Evolutionary conservation across 2,797 vertebrate genomes (phyloP).

Genomic region (Sebastes iracundus): DNA sequence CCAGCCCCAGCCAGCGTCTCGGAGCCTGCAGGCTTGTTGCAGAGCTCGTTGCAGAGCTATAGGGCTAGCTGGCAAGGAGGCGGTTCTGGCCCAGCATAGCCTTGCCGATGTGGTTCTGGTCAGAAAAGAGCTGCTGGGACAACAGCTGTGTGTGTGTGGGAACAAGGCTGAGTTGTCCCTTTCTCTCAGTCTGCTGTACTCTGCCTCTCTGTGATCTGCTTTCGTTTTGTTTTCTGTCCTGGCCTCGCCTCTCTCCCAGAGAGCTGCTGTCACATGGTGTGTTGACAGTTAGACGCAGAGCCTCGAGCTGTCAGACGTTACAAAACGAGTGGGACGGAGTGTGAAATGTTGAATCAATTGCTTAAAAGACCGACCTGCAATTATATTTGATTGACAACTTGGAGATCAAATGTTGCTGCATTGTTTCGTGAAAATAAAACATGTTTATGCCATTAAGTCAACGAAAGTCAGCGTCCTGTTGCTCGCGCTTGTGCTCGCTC

Average conservation of each 20-base stretch:
- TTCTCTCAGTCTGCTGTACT: slow-evolving; percentile 15
- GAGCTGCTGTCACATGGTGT: background rate
- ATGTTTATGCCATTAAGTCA: background rate
- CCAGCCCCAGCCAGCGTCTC: background rate
- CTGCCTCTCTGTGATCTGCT: slow-evolving; percentile 21
- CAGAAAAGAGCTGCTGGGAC: slow-evolving; percentile 28
- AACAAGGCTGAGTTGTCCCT: slow-evolving; percentile 56
- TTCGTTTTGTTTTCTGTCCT: slow-evolving; percentile 12
- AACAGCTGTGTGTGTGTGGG: slow-evolving; percentile 34
- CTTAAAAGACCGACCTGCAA: background rate
- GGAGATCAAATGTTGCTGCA: background rate
- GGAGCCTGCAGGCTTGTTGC: background rate
- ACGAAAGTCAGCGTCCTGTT: too few relatives aligned
- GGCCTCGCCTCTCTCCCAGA: background rate
- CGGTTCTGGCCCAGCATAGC: slow-evolving; percentile 19
- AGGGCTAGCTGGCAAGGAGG: slow-evolving; percentile 3
- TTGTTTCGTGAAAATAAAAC: background rate
- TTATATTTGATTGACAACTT: background rate
- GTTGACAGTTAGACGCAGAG: background rate
- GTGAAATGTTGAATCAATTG: background rate
- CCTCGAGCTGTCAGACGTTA: background rate
- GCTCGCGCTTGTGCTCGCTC: too few relatives aligned
- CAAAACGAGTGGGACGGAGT: background rate
- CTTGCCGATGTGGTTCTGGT: slow-evolving; percentile 53
- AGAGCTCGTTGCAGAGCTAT: slow-evolving; percentile 19